Evolutionary conservation across 2,888 invertebrate genomes (phyloP), one percentile per base, ranked within the genome.

Genomic region (Urechis unicinctus): DNA sequence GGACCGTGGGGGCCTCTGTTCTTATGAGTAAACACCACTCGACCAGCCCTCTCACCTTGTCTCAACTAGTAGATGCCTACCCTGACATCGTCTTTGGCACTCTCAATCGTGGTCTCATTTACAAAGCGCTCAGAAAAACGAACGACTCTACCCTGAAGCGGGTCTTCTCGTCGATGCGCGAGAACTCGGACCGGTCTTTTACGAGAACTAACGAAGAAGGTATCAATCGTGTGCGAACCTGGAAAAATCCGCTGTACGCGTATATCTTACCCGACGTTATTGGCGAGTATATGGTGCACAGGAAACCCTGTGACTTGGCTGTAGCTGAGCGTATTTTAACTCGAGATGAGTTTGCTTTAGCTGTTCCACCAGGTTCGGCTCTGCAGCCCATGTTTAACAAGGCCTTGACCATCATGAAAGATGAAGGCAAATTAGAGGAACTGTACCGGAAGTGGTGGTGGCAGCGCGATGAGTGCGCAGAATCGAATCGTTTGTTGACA

Each of bases 361-460:
- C 57, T 6, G 50, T 55, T 30, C 30, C 30, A 24, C 54, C 50
- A 46, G 55, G 55, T n/a, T 57, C 57, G 13, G 54, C 29, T 3
- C 41, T 54, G 3, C 28, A 51, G 30, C 51, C 54, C 25, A 44
- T 43, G 29, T 44, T 57, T 13, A 57, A 57, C 48, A 49, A 47
- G 6, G 57, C 48, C 13, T 29, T 57, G 26, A 44, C 26, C 13
- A 41, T 48, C 13, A 42, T 57, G 6, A 31, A 54, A 22, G 36
- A 31, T 29, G 55, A 48, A n/a, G 57, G 50, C 6, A 24, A 49
- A n/a, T 36, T 57, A 6, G 36, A 44, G 2, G 26, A 26, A 42
- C 42, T 57, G 17, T 57, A 57, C 28, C 5, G 26, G 25, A 57
- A 57, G 28, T 57, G 57, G 57, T 57, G 57, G 57, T 26, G 46